A percentile compares a stretch with the other conserved stretches of the same genome.
Evolutionary conservation across 1,140 invertebrate species (phyloP).

Genomic region (Geopemphigus sp.): DNA sequence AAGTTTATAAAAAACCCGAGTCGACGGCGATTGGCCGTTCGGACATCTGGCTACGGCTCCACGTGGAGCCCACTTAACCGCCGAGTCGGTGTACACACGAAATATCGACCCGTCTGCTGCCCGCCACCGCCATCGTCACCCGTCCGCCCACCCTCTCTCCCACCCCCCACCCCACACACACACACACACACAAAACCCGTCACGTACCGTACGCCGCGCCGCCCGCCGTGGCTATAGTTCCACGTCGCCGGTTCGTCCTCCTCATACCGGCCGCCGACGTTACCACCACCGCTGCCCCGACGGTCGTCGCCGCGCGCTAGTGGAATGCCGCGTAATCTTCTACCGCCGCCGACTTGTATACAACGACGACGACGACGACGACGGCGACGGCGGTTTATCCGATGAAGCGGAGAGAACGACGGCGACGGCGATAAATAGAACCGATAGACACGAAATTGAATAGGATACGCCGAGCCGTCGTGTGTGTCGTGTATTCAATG

Average conservation of each 20-base stretch:
- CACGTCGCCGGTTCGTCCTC: neutral
- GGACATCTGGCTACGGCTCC: conserved; percentile 46
- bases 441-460: conserved; percentile 45
- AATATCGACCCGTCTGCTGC: conserved; percentile 40
- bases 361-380: conserved; percentile 20
- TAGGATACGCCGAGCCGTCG: neutral
- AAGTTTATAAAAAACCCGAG: conserved; percentile 50
- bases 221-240: too few relatives aligned
- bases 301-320: too few relatives aligned
- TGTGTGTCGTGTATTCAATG: conserved; percentile 11
- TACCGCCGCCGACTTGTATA: conserved; percentile 15
- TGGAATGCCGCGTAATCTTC: conserved; percentile 48
- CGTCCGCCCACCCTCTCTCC: neutral
- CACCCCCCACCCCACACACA: neutral
- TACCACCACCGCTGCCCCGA: too few relatives aligned
- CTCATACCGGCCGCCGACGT: neutral
- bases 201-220: too few relatives aligned
- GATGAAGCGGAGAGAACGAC: conserved; percentile 23
- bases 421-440: conserved; percentile 39
- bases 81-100: conserved; percentile 4
- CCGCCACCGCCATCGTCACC: neutral
- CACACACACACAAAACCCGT: too few relatives aligned
- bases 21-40: conserved; percentile 43
- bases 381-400: conserved; percentile 26
- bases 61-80: conserved; percentile 50